Conservation (phyloP, 1,140 invertebrate species). For the Aphis craccivora region DNA sequence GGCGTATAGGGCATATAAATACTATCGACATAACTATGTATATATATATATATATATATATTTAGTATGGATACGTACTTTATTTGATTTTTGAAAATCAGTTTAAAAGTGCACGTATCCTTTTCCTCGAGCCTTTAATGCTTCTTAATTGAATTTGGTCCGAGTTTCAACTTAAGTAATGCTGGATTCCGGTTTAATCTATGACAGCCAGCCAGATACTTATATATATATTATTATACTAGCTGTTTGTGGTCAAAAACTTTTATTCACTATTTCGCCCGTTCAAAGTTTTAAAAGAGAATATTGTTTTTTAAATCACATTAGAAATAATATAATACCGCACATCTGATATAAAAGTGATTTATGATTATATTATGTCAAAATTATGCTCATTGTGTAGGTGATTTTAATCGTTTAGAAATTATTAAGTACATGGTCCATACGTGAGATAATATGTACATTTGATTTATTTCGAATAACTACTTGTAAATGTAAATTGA, state of each 20-base stretch:
- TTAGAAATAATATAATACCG: background rate
- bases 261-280: background rate
- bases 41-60: background rate
- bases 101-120: slow-evolving; percentile 16
- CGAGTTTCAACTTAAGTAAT: background rate
- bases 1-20: background rate
- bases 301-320: slow-evolving; percentile 30
- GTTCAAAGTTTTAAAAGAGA: background rate
- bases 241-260: slow-evolving; percentile 18
- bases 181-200: slow-evolving; percentile 41
- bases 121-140: slow-evolving; percentile 29
- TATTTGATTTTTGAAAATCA: slow-evolving; percentile 20
- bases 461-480: background rate
- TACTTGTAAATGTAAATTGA: background rate
- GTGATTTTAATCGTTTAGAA: background rate
- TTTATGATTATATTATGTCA: background rate
- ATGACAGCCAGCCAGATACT: background rate
- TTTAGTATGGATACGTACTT: background rate
- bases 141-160: slow-evolving; percentile 44
- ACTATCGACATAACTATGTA: background rate
- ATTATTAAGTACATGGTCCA: background rate
- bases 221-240: background rate
- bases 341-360: background rate
- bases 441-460: background rate
- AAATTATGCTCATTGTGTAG: background rate